phyloP scores from a whole-genome alignment of 2,797 vertebrate genomes.

The Trematomus bernacchii region DNA sequence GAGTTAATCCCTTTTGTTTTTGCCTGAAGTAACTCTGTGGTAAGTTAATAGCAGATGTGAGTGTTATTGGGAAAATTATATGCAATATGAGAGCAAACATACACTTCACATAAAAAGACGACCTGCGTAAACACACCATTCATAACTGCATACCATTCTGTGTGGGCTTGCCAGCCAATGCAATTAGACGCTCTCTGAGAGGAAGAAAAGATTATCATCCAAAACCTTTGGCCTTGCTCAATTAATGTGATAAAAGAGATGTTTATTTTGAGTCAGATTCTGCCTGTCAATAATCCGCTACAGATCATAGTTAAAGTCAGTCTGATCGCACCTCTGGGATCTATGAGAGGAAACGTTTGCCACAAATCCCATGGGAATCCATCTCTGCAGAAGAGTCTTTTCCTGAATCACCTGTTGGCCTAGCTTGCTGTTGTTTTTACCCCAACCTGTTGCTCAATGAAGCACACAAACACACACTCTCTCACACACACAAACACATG shows the following conservation, averaged over 20 bases:
- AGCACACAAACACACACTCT: constrained; percentile 8
- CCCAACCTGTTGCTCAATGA: constrained; percentile 65
- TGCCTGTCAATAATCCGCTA: constrained; percentile 75
- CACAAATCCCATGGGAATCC: constrained; percentile 79
- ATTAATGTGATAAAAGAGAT: constrained; percentile 61
- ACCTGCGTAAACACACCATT: constrained; percentile 83
- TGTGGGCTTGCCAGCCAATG: constrained; percentile 83
- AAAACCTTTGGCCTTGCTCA: constrained; percentile 74
- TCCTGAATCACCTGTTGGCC: constrained; percentile 78
- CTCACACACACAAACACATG: constrained; percentile 31
- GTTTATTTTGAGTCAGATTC: constrained; percentile 72
- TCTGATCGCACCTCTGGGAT: constrained; percentile 76
- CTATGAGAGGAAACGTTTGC: constrained; percentile 72
- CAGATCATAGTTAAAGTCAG: constrained; percentile 69
- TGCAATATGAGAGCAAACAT: constrained; percentile 84
- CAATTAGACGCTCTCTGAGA: constrained; percentile 83
- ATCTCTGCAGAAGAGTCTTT: constrained; percentile 53
- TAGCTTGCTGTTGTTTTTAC: constrained; percentile 60
- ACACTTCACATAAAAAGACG: constrained; percentile 78
- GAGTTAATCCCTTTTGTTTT: constrained; percentile 63
- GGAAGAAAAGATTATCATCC: constrained; percentile 84
- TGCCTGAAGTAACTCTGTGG: constrained; percentile 73
- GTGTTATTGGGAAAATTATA: constrained; percentile 86
- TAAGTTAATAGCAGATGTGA: constrained; percentile 81
- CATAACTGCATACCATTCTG: constrained; percentile 81